Evolutionary conservation across 2,797 vertebrate species (phyloP).

Genomic region (Gambelia wislizenii): DNA sequence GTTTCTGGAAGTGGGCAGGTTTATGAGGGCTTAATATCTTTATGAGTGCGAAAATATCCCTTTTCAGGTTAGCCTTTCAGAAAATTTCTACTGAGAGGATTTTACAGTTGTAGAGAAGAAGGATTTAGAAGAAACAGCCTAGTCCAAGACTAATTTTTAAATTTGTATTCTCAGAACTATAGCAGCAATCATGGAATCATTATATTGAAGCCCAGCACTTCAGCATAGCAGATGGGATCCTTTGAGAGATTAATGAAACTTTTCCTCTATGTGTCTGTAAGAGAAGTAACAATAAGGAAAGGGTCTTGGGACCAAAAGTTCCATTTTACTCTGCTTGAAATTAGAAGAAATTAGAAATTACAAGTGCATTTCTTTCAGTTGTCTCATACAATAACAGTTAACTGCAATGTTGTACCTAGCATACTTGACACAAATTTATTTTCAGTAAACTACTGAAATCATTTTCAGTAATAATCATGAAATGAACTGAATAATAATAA

Average conservation of each 20-base stretch:
- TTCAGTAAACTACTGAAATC: too few species aligned
- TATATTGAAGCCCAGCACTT: not conserved
- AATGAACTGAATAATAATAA: too few species aligned
- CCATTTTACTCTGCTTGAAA: not conserved
- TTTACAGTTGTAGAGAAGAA: constrained; percentile 33
- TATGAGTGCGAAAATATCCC: constrained; percentile 43
- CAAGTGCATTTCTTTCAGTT: not conserved
- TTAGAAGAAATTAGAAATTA: not conserved
- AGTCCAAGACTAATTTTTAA: not conserved
- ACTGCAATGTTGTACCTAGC: too few species aligned
- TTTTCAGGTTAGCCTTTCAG: constrained; percentile 54
- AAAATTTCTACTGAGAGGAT: constrained; percentile 48
- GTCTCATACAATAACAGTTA: not conserved
- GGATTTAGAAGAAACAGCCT: constrained; percentile 8
- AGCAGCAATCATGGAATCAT: not conserved
- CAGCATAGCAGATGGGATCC: not conserved
- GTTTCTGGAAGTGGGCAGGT: constrained; percentile 69
- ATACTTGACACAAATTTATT: too few species aligned
- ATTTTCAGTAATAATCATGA: too few species aligned
- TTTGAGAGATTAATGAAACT: not conserved
- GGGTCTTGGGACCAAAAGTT: not conserved
- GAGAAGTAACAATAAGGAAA: not conserved
- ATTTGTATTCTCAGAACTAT: not conserved
- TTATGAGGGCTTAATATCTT: constrained; percentile 71
- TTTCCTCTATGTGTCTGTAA: not conserved